phyloP scores from a whole-genome alignment of 2,113 vertebrate genomes.

The Lanius ludovicianus region DNA sequence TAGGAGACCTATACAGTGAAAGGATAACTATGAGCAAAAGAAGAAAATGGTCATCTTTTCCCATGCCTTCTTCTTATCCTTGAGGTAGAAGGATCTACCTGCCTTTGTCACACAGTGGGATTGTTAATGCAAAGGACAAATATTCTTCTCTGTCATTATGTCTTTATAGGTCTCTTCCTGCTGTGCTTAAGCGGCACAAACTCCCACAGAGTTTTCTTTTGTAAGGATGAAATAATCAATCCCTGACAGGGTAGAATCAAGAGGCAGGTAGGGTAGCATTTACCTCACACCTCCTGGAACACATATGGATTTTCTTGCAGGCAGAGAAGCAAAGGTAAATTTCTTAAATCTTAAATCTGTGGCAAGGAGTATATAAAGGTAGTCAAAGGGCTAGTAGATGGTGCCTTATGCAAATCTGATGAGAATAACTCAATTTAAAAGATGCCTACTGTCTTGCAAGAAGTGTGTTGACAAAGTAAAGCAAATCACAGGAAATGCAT shows the following conservation, averaged over 20 bases:
- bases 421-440: background rate
- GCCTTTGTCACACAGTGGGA: slow-evolving; percentile 19
- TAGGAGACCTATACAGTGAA: background rate
- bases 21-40: background rate
- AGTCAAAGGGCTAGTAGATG: background rate
- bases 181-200: slow-evolving; percentile 21
- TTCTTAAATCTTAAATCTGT: background rate
- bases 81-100: slow-evolving; percentile 22
- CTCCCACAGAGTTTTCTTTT: slow-evolving; percentile 50
- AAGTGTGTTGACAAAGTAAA: background rate
- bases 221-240: slow-evolving; percentile 39
- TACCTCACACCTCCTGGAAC: background rate
- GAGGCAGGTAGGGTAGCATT: background rate
- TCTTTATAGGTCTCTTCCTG: slow-evolving; percentile 48
- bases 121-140: slow-evolving; percentile 39
- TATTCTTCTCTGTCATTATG: slow-evolving; percentile 16
- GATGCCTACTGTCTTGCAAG: background rate
- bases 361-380: background rate
- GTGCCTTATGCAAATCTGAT: background rate
- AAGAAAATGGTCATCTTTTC: slow-evolving; percentile 9
- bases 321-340: background rate
- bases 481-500: background rate
- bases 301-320: background rate
- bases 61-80: background rate
- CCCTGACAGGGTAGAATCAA: slow-evolving; percentile 11